phyloP scores from a whole-genome alignment of 2,113 vertebrate species.

The Garra rufa region DNA sequence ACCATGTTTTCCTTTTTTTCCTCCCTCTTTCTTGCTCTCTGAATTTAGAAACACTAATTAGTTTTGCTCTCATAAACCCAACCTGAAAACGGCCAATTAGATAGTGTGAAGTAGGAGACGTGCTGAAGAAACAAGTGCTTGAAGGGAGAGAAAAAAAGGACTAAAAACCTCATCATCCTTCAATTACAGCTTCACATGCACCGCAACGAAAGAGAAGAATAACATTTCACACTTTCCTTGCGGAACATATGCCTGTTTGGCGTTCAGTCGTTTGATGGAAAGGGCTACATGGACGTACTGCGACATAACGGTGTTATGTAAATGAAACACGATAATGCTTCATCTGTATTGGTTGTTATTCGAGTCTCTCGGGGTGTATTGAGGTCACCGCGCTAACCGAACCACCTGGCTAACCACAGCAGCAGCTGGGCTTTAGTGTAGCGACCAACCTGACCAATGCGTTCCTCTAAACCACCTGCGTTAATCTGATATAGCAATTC shows the following conservation, averaged over 20 bases:
- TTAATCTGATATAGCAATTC: conserved; percentile 55
- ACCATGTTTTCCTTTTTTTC: conserved; percentile 61
- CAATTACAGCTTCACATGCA: conserved; percentile 53
- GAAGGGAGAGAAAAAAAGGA: conserved; percentile 52
- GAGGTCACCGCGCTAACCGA: conserved; percentile 63
- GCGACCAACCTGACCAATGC: conserved; percentile 56
- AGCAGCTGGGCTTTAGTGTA: conserved; percentile 69
- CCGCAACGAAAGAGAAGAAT: conserved; percentile 37
- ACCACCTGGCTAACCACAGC: conserved; percentile 70
- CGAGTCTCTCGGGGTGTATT: conserved; percentile 60
- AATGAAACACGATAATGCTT: conserved; percentile 53
- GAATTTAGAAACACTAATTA: conserved; percentile 86
- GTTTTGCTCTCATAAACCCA: conserved; percentile 82
- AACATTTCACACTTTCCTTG: conserved; percentile 46
- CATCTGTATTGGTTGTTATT: conserved; percentile 56
- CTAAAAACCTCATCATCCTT: conserved; percentile 48
- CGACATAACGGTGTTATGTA: conserved; percentile 48
- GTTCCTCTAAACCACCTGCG: conserved; percentile 62
- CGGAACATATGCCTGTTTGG: conserved; percentile 48
- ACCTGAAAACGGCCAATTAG: conserved; percentile 84
- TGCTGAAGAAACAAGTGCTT: conserved; percentile 74
- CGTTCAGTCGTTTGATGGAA: conserved; percentile 31
- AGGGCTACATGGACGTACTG: conserved; percentile 21
- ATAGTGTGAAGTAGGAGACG: conserved; percentile 77
- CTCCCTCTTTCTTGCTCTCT: conserved; percentile 62